These are phyloP conservation scores for Saccopteryx bilineata DNA, from an alignment of 2,113 vertebrate species.

Conservation along the genomic window DNA sequence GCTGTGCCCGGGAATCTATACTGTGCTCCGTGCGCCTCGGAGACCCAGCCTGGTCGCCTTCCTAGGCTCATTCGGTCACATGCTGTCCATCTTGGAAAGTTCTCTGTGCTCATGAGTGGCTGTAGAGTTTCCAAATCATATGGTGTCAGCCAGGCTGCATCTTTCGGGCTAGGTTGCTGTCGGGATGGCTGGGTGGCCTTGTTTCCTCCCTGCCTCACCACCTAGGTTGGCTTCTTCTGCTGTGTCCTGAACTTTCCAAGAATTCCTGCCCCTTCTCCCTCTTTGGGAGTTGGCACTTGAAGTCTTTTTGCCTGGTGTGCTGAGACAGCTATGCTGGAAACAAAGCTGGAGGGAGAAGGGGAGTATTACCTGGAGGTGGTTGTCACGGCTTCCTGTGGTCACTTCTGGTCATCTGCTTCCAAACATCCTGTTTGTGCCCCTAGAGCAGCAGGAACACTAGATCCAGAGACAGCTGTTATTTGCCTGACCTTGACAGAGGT, in stretches of 20 bases:
- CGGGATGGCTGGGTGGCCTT: not conserved
- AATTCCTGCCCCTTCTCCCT: not conserved
- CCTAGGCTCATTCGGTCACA: not conserved
- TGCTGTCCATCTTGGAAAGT: not conserved
- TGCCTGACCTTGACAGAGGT: not conserved
- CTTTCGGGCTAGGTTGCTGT: not conserved
- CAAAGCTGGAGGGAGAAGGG: not conserved
- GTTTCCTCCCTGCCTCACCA: not conserved
- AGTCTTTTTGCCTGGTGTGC: not conserved
- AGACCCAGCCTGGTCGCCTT: not conserved
- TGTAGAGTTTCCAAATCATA: not conserved
- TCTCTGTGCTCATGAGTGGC: not conserved
- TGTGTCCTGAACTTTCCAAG: conserved; percentile 28
- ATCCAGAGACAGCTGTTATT: conserved; percentile 48
- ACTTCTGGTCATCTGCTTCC: conserved; percentile 59
- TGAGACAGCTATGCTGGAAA: not conserved
- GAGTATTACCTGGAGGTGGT: conserved; percentile 49
- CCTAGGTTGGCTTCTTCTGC: not conserved
- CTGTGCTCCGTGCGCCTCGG: not conserved
- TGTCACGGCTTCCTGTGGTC: conserved; percentile 63
- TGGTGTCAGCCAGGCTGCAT: fast-evolving
- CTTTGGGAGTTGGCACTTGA: not conserved
- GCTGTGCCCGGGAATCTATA: not conserved
- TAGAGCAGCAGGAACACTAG: not conserved
- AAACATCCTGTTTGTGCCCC: conserved; percentile 79